Conservation (phyloP, 2,797 vertebrate genomes). For the Hylomyscus alleni region DNA sequence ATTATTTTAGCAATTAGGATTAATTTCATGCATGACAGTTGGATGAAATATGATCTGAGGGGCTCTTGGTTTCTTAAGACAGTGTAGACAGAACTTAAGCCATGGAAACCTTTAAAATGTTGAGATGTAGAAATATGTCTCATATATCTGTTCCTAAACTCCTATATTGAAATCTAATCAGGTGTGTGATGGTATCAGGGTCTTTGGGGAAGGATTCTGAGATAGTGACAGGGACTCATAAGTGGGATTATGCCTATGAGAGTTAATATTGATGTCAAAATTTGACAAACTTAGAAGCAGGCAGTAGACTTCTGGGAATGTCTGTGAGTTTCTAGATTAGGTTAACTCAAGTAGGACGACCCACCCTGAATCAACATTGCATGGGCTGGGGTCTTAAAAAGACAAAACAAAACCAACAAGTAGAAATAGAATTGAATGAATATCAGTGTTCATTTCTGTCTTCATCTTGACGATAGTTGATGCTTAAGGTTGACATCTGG, state of each 20-base stretch:
- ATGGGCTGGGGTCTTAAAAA: too few species aligned
- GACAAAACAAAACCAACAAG: not conserved
- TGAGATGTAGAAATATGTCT: not conserved
- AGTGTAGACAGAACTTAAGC: not conserved
- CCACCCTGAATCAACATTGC: not conserved
- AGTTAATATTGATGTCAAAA: not conserved
- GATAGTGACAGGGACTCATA: not conserved
- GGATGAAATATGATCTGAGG: not conserved
- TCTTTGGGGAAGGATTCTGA: not conserved
- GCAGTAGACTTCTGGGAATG: not conserved
- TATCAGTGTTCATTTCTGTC: not conserved
- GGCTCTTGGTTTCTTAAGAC: not conserved
- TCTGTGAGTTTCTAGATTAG: not conserved
- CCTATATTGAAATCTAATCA: not conserved
- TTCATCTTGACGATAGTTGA: not conserved
- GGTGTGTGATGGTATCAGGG: not conserved
- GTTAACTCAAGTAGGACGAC: not conserved
- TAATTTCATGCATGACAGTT: not conserved
- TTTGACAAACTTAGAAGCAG: not conserved
- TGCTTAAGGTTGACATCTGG: not conserved
- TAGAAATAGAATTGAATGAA: not conserved
- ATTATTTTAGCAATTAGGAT: not conserved
- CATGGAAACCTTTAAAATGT: not conserved
- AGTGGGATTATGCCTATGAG: not conserved
- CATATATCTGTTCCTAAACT: not conserved